Evolutionary conservation across 2,888 invertebrate species (phyloP), one percentile per base, ranked within the genome.

Genomic region (Sympetrum striolatum): DNA sequence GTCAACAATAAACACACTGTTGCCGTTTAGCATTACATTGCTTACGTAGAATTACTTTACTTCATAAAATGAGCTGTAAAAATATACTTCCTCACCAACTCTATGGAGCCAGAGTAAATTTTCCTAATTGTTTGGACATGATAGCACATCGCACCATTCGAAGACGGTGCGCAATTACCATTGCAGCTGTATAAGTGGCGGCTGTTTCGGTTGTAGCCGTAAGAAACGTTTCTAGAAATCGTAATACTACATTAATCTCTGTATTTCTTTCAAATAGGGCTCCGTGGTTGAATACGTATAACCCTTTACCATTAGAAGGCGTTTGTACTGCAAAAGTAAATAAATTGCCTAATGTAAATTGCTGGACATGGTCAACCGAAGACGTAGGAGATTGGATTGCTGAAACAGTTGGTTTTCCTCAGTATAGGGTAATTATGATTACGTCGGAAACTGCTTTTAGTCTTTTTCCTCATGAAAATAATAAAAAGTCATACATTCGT

Each of bases 361-460:
- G 58, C 22, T 82, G 82, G 82, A 60, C 31, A 22, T 82, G 82
- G 82, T 58, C 82, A 10, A 31, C 58, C 22, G 82, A 82, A 58
- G 82, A 82, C 8, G 82, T 82, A 58, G 82, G 82, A 58, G 58
- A 82, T 18, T 82, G 82, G 82, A 58, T 82, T 2, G 82, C 58
- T 15, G 15, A 82, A 18, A 44, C 44, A 58, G 53, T 82, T 18
- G 82, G 82, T 12, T 82, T 82, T 82, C 82, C 82, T 0, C 82
- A 82, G 25, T 82, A 82, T 25, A 48, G 58, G 82, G 82, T 82
- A 80, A 0, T 37, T 37, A 12, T 12, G 0, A 14, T 37, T 37
- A 14, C 5, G 35, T 37, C 15, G 35, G 44, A 44, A 44, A 44
- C 44, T 44, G 44, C 10, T 44, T 44, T 6, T 44, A 44, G 10